A percentile compares a stretch with the other conserved stretches of the same genome.
Conservation (phyloP, 1,140 invertebrate genomes). For the Drosophila athabasca region DNA sequence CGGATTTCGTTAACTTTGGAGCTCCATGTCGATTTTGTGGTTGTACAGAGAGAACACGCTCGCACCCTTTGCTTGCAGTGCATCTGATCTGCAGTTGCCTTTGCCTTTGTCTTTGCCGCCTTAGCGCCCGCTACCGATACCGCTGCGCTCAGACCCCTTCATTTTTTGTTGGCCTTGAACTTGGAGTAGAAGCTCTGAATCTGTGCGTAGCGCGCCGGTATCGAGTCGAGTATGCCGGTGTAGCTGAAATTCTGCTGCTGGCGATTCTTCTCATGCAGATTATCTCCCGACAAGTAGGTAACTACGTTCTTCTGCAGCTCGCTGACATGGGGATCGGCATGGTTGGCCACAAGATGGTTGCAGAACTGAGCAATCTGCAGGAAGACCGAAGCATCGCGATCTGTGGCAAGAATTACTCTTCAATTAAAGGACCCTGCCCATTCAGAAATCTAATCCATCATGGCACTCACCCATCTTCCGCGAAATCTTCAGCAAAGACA, state of each 20-base stretch:
- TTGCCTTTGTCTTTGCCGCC: slow-evolving; percentile 63
- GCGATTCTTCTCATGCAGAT: slow-evolving; percentile 79
- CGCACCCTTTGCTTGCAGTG: slow-evolving; percentile 69
- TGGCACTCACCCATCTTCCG: slow-evolving; percentile 84
- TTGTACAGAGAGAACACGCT: slow-evolving; percentile 74
- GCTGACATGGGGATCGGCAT: slow-evolving; percentile 75
- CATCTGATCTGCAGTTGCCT: slow-evolving; percentile 68
- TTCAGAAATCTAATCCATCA: neutral
- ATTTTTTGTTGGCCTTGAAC: slow-evolving; percentile 83
- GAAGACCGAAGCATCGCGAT: slow-evolving; percentile 80
- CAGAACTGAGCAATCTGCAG: slow-evolving; percentile 82
- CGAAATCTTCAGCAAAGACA: slow-evolving; percentile 90
- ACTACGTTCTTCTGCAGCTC: slow-evolving; percentile 79
- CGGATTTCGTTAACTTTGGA: slow-evolving; percentile 74
- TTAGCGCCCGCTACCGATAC: slow-evolving; percentile 54
- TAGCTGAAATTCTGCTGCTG: slow-evolving; percentile 81
- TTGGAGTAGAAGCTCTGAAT: slow-evolving; percentile 82
- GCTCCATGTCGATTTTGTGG: slow-evolving; percentile 75
- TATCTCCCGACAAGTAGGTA: slow-evolving; percentile 80
- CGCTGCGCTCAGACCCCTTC: slow-evolving; percentile 45
- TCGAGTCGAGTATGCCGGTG: slow-evolving; percentile 80
- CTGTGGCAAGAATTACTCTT: slow-evolving; percentile 26
- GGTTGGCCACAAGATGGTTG: slow-evolving; percentile 81
- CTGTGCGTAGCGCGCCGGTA: slow-evolving; percentile 81
- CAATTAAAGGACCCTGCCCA: slow-evolving; percentile 7